Base-by-base conservation (phyloP, 2,113 vertebrate species). In the Blennius ocellaris region DNA sequence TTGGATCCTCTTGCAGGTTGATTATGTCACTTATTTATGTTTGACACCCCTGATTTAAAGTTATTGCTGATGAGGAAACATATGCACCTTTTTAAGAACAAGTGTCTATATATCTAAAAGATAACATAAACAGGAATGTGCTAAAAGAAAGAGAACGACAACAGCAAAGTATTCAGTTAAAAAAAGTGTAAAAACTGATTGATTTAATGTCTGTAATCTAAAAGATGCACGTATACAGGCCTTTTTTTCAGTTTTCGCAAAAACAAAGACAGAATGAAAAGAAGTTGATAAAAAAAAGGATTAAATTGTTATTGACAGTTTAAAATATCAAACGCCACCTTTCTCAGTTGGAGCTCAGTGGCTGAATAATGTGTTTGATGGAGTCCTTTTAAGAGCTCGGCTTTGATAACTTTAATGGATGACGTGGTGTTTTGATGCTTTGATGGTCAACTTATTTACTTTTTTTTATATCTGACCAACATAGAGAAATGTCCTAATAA, bases 1-100 rank as follows among this genome's bases (percentile, higher is more conserved):
- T 30, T 30, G 21, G 21, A 30, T 2, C 21, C 21, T 30, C 21
- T 30, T 30, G 21, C 21, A 30, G 21, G 21, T 30, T 4, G 21
- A 4, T 30, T 30, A 30, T 30, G 21, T 2, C 21, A 2, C 21
- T 30, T 2, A 30, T 30, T 30, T 2, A 30, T 30, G 21, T 30
- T 30, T 30, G 21, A 30, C 2, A 2, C 21, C 21, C 21, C 21
- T 30, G 21, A 30, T 30, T 30, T 30, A 30, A 30, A 30, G 21
- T 30, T 30, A n/a, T n/a, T n/a, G n/a, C n/a, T n/a, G n/a, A n/a
- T n/a, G n/a, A n/a, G n/a, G n/a, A n/a, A n/a, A n/a, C n/a, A n/a
- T n/a, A n/a, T n/a, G n/a, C n/a, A n/a, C n/a, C n/a, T n/a, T n/a
- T 30, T 44, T 57, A 16, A 68, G 30, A 63, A 73, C 38, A 53